Conservation (phyloP, 2,797 vertebrate genomes). For the Alcedo atthis region DNA sequence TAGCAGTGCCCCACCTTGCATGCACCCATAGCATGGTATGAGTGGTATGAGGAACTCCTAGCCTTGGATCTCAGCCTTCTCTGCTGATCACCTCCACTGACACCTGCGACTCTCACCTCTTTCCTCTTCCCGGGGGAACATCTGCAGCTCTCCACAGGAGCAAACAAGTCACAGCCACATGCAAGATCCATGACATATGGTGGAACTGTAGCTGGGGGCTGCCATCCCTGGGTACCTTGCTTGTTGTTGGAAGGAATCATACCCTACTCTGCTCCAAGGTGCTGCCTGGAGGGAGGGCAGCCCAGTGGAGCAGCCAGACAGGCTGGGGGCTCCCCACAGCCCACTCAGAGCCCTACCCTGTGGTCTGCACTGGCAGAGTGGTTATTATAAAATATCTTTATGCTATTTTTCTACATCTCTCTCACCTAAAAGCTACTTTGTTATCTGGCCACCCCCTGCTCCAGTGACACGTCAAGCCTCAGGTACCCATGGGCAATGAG, state of each 20-base stretch:
- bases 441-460: not conserved
- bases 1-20: not conserved
- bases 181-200: fast-evolving
- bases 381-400: not conserved
- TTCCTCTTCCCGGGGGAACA: not conserved
- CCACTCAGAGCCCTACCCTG: not conserved
- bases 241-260: not conserved
- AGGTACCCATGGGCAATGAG: not conserved
- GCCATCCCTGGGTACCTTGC: not conserved
- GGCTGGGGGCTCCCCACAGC: not conserved
- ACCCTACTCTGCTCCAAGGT: not conserved
- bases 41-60: fast-evolving
- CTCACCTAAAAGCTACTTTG: not conserved
- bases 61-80: not conserved
- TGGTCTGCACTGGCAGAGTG: not conserved
- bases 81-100: not conserved
- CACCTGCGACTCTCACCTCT: not conserved
- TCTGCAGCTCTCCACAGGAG: not conserved
- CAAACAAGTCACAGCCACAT: not conserved
- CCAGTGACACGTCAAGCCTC: not conserved
- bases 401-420: fast-evolving
- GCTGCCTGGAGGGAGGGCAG: not conserved
- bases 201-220: not conserved
- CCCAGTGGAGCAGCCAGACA: fast-evolving
- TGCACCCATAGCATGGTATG: fast-evolving